Evolutionary conservation across 2,797 vertebrate species (phyloP).

Genomic region (Mergus octosetaceus): DNA sequence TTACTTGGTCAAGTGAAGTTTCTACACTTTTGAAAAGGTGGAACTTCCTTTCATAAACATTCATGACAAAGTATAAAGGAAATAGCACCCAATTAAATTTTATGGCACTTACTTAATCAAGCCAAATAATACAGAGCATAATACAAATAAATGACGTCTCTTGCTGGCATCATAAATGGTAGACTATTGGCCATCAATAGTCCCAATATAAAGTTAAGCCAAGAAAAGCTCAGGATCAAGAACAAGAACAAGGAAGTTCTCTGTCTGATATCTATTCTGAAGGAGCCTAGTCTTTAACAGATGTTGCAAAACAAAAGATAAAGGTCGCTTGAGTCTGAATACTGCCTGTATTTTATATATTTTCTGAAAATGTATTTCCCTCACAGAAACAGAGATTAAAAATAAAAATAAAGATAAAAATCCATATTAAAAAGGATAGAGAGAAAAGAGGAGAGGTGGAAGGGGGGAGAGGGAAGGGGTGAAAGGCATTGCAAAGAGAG

Average conservation of each 20-base stretch:
- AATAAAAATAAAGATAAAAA: not conserved
- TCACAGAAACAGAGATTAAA: not conserved
- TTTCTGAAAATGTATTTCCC: not conserved
- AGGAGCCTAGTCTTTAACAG: not conserved
- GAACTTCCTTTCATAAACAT: not conserved
- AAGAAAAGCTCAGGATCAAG: not conserved
- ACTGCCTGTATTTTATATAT: no score
- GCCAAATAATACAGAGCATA: not conserved
- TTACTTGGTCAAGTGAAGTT: not conserved
- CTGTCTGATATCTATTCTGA: not conserved
- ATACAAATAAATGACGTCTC: conserved; percentile 3
- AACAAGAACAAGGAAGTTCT: not conserved
- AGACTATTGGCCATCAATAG: not conserved
- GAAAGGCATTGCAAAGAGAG: not conserved
- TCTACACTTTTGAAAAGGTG: not conserved
- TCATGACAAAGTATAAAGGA: conserved; percentile 25
- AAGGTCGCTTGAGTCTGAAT: not conserved
- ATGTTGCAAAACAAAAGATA: not conserved
- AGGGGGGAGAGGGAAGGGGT: no score
- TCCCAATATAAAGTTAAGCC: not conserved
- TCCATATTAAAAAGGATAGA: not conserved
- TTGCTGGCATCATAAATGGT: not conserved
- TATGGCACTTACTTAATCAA: not conserved
- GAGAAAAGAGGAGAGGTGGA: no score
- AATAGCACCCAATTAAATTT: conserved; percentile 40